Conservation (phyloP, 2,113 vertebrate species). For the Rhombomys opimus region DNA sequence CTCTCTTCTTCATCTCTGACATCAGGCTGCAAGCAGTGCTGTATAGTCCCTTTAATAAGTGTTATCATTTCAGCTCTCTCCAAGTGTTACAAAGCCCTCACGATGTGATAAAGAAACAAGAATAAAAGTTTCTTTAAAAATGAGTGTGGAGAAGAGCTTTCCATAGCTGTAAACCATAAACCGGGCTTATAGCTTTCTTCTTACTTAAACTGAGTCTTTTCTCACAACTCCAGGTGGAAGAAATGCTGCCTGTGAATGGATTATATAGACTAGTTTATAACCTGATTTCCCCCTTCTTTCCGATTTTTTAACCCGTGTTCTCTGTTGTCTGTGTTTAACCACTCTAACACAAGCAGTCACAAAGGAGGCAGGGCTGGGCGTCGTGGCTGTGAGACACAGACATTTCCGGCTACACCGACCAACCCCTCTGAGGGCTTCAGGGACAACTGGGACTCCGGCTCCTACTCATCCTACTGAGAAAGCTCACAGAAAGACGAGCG, state of each 20-base stretch:
- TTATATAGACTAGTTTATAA: background rate
- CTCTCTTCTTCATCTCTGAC: background rate
- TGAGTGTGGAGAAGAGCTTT: background rate
- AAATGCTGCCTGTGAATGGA: background rate
- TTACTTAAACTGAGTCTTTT: background rate
- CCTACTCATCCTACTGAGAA: background rate
- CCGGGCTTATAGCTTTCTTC: background rate
- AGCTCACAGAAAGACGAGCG: background rate
- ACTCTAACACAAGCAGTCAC: background rate
- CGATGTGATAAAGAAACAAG: conserved; percentile 10
- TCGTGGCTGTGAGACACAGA: background rate
- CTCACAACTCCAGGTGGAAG: background rate
- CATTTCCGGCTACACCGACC: background rate
- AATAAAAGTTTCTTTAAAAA: background rate
- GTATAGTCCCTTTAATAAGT: background rate
- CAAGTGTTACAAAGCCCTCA: conserved; percentile 12
- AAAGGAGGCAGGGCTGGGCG: background rate
- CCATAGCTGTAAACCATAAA: background rate
- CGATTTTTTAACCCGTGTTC: background rate
- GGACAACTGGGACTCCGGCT: background rate
- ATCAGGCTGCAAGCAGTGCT: conserved; percentile 1
- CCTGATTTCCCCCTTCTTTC: conserved; percentile 22
- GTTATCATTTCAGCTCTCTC: conserved; percentile 15
- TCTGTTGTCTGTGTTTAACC: background rate
- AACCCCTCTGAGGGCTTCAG: too few species aligned